Base-by-base conservation (phyloP, 2,888 invertebrate species). In the Drosophila robusta region DNA sequence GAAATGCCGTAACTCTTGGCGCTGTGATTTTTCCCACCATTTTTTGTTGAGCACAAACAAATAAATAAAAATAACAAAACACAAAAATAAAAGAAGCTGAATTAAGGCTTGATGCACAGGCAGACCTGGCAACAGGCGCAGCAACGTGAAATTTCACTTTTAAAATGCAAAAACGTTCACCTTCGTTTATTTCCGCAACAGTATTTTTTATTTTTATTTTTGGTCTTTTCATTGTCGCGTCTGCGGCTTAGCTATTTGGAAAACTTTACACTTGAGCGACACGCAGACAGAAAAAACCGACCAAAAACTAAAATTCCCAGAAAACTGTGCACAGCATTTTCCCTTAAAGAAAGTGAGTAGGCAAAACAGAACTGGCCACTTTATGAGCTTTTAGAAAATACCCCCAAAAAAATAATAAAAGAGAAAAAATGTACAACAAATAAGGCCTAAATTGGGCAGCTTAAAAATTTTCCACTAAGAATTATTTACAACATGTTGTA, bases 131-230 rank as follows among this genome's bases (percentile, higher is more conserved):
- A 47, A 39, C 38, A 44, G 42, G 24, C 49, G 44, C 80, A 82
- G 75, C 44, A 63, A 80, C 74, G 62, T 49, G 58, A 82, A 82
- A 87, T 87, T 87, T 87, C 86, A 87, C 86, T 87, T 89, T 87
- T 87, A 22, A 84, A 87, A 87, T 84, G 87, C 83, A 77, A 87
- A 84, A 70, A 66, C 78, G 79, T 83, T 86, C 87, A 86, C 88
- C 86, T 88, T 88, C 88, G 86, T 71, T 86, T 83, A 86, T 88
- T 88, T 86, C 87, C 86, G 88, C 87, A 75, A 85, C 66, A 62
- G 78, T 18, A 18, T 41, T 41, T 39, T 39, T 39, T 16, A 2
- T 8, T 9, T 16, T n/a, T 4, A 18, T 44, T 62, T 74, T 55
- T 32, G 60, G 61, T 51, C 55, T 69, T 60, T 65, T 78, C 75